Evolutionary conservation across 2,113 vertebrate species (phyloP).

Genomic region (Myodes glareolus): DNA sequence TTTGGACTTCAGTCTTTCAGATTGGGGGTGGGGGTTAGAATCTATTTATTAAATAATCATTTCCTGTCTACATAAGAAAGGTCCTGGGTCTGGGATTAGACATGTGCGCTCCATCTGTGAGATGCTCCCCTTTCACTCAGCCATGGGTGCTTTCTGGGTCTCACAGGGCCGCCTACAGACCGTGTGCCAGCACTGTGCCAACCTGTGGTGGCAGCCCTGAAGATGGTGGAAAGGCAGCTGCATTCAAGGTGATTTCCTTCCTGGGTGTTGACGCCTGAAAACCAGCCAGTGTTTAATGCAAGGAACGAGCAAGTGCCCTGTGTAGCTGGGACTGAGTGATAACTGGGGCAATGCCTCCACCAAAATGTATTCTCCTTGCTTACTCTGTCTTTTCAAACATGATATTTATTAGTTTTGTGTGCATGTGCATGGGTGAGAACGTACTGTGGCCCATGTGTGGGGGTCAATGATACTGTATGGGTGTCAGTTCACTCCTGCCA

Average conservation of each 20-base stretch:
- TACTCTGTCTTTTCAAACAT: background rate
- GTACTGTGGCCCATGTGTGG: background rate
- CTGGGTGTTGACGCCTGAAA: rapidly evolving
- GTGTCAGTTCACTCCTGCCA: too few species aligned
- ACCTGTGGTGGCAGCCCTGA: background rate
- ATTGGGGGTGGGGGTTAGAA: background rate
- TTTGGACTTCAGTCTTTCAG: background rate
- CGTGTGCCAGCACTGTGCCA: background rate
- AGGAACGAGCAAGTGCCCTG: background rate
- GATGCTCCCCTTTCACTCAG: background rate
- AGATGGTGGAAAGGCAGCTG: background rate
- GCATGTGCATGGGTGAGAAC: background rate
- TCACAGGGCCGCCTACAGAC: background rate
- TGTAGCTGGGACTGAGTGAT: background rate
- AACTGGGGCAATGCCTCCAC: background rate
- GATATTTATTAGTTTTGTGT: background rate
- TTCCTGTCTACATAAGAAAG: background rate
- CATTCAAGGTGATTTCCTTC: background rate
- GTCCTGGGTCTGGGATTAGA: background rate
- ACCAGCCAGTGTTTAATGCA: background rate
- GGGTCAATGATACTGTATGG: background rate
- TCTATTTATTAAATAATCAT: background rate
- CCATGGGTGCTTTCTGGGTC: background rate
- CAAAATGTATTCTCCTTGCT: background rate
- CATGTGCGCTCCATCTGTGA: rapidly evolving